A percentile compares a stretch with the other conserved stretches of the same genome.
Evolutionary conservation across 2,888 invertebrate genomes (phyloP).

Genomic region (Hecatera dysodea): DNA sequence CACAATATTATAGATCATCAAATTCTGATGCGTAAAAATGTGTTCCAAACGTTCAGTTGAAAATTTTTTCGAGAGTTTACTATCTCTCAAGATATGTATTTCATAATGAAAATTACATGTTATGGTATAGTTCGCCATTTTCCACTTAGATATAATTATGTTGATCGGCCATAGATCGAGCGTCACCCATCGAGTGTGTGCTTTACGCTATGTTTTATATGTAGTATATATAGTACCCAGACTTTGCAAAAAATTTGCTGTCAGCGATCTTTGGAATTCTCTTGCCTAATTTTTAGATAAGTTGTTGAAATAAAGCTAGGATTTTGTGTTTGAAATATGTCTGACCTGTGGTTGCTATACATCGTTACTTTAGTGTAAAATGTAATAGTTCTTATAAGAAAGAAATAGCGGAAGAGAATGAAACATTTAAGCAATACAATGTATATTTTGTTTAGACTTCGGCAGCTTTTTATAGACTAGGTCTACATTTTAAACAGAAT

Average conservation of each 20-base stretch:
- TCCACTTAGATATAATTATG: no score
- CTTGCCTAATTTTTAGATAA: not conserved
- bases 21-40: no score
- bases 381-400: slow-evolving; percentile 7
- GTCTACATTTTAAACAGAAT: not conserved
- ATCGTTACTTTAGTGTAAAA: slow-evolving; percentile 14
- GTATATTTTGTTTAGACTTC: slow-evolving; percentile 14
- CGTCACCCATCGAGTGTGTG: no score
- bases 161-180: no score
- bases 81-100: no score
- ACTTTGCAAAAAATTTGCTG: not conserved
- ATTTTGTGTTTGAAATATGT: slow-evolving; percentile 17
- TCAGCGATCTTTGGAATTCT: not conserved
- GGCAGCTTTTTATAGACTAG: slow-evolving; percentile 10
- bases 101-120: no score
- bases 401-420: slow-evolving; percentile 19
- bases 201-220: not conserved
- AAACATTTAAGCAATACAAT: slow-evolving; percentile 36
- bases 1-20: no score
- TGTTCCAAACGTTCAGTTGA: no score
- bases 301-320: not conserved
- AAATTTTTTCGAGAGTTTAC: no score
- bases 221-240: not conserved
- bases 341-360: not conserved
- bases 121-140: no score